Evolutionary conservation across 2,888 invertebrate species (phyloP).

Genomic region (Heliconius aoede): DNA sequence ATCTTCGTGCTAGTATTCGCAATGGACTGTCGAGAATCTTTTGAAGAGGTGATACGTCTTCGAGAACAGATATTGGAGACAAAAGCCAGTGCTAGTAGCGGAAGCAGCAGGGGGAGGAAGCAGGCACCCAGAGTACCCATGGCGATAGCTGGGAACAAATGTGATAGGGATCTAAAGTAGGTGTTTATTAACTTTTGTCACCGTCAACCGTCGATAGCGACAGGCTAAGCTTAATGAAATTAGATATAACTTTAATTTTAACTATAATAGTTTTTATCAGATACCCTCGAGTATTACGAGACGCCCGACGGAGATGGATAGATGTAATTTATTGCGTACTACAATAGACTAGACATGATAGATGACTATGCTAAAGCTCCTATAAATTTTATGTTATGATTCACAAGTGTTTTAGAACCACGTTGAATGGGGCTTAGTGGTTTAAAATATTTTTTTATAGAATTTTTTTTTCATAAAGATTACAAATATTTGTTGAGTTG

Average conservation of each 20-base stretch:
- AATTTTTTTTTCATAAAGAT: too few species aligned
- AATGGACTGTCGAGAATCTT: conserved; percentile 92
- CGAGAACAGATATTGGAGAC: conserved; percentile 92
- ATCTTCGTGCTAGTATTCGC: conserved; percentile 92
- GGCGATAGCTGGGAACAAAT: conserved; percentile 94
- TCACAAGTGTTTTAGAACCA: conserved; percentile 10
- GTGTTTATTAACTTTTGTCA: conserved; percentile 51
- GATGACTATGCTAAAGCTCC: conserved; percentile 27
- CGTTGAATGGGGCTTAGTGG: not conserved
- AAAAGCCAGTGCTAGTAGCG: conserved; percentile 89
- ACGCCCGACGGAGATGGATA: conserved; percentile 32
- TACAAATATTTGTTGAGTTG: too few species aligned
- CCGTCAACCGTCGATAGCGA: not conserved
- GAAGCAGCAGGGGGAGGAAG: conserved; percentile 83
- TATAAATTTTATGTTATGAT: conserved; percentile 35
- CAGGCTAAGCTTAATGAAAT: conserved; percentile 30
- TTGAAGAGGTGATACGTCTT: conserved; percentile 91
- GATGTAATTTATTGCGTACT: conserved; percentile 33
- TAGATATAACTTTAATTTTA: conserved; percentile 14
- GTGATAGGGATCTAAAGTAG: conserved; percentile 91
- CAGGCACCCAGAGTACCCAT: conserved; percentile 90
- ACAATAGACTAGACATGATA: conserved; percentile 39
- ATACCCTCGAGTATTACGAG: conserved; percentile 25
- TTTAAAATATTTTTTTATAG: not conserved
- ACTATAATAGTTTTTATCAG: conserved; percentile 25